phyloP scores from a whole-genome alignment of 1,140 invertebrate genomes.

The Zaprionus capensis region DNA sequence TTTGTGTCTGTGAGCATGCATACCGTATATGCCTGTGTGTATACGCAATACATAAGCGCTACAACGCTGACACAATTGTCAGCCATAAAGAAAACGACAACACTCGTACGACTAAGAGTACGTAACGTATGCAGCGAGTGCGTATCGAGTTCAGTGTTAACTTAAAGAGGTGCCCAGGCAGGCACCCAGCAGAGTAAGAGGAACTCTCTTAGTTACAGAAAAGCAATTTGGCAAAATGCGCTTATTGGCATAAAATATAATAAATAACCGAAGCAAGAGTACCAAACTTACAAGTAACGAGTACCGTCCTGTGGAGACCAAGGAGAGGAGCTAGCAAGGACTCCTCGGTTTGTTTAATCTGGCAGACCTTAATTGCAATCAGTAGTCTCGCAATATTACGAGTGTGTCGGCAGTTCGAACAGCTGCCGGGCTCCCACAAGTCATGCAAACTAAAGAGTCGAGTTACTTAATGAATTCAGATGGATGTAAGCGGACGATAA shows the following conservation, averaged over 20 bases:
- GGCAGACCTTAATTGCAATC: conserved; percentile 38
- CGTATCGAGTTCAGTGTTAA: not conserved
- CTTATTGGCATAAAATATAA: conserved; percentile 75
- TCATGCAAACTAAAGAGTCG: conserved; percentile 12
- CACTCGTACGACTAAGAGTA: not conserved
- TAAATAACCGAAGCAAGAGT: conserved; percentile 48
- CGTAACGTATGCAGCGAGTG: not conserved
- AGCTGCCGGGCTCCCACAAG: conserved; percentile 31
- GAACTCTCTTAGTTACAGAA: conserved; percentile 24
- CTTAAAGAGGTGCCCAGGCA: conserved; percentile 18
- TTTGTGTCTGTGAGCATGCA: not conserved
- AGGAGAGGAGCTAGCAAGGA: not conserved
- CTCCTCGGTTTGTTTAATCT: conserved; percentile 15
- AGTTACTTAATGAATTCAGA: conserved; percentile 4
- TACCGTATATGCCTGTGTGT: not conserved
- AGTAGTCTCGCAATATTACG: conserved; percentile 8
- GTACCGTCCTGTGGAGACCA: not conserved
- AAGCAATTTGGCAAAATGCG: conserved; percentile 70
- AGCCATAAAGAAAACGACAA: conserved; percentile 13
- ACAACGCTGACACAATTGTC: conserved; percentile 10
- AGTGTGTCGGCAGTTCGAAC: conserved; percentile 20
- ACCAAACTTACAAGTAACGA: too few relatives aligned
- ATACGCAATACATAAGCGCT: not conserved
- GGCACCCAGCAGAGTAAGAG: not conserved
- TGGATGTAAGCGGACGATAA: not conserved